These are phyloP conservation scores for Cebus imitator DNA, from an alignment of 2,113 vertebrate species.

Conservation along the genomic window DNA sequence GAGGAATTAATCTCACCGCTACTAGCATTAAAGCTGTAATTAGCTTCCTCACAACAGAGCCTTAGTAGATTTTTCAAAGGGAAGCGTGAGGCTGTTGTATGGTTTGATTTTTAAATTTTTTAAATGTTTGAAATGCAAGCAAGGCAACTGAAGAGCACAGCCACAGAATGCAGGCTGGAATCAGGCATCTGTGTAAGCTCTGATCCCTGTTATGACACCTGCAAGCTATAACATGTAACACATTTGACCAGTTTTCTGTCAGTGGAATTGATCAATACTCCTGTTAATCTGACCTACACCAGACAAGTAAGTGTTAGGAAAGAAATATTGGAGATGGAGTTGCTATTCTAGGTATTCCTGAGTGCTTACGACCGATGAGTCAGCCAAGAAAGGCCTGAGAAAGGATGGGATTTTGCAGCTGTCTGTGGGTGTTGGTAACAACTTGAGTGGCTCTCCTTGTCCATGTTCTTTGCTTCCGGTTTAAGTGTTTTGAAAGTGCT, in stretches of 20 bases:
- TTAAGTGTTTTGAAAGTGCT: not conserved
- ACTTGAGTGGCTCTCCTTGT: not conserved
- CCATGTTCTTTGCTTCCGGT: not conserved
- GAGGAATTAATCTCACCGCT: not conserved
- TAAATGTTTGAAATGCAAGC: not conserved
- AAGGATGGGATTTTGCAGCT: not conserved
- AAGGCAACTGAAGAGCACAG: not conserved
- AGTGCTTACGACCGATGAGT: not conserved
- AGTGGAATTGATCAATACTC: not conserved
- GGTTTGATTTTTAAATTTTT: not conserved
- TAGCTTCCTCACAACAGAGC: not conserved
- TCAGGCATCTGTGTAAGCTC: not conserved
- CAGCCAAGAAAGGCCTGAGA: not conserved
- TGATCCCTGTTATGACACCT: not conserved
- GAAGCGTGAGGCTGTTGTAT: not conserved
- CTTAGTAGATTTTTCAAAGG: constrained; percentile 6
- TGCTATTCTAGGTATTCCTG: not conserved
- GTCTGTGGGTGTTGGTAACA: not conserved
- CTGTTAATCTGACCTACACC: not conserved
- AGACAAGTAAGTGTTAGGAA: not conserved
- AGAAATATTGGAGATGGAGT: not conserved
- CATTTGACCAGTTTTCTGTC: not conserved
- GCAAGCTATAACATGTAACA: not conserved
- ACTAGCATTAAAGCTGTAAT: not conserved
- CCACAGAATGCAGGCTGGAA: not conserved